These are phyloP conservation scores for Drosophila nr. perissopoda DNA, from an alignment of 2,888 invertebrate genomes.

Conservation along the genomic window DNA sequence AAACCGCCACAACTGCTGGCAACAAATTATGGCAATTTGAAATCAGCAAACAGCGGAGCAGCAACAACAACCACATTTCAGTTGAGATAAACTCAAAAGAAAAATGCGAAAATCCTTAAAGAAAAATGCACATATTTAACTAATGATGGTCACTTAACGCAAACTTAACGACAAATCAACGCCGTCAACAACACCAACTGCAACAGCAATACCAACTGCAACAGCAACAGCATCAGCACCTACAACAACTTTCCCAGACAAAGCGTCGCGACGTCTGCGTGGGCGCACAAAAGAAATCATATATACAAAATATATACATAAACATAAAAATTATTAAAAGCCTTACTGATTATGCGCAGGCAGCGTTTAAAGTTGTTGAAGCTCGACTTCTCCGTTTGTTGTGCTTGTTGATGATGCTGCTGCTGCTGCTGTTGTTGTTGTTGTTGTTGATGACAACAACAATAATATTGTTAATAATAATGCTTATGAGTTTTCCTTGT, in stretches of 20 bases:
- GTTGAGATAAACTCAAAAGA: slow-evolving; percentile 56
- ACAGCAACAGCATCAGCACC: slow-evolving; percentile 32
- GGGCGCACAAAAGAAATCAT: slow-evolving; percentile 62
- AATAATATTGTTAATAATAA: slow-evolving; percentile 82
- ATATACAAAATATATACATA: slow-evolving; percentile 68
- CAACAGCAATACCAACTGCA: slow-evolving; percentile 27
- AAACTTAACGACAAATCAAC: slow-evolving; percentile 81
- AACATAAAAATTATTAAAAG: slow-evolving; percentile 78
- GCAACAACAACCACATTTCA: slow-evolving; percentile 20
- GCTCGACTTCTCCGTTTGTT: slow-evolving; percentile 57
- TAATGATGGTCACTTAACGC: slow-evolving; percentile 79
- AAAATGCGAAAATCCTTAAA: slow-evolving; percentile 72
- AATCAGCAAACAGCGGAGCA: slow-evolving; percentile 28
- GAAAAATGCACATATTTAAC: slow-evolving; percentile 81
- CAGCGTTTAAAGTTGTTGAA: slow-evolving; percentile 39
- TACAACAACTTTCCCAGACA: slow-evolving; percentile 74
- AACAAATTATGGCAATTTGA: slow-evolving; percentile 76
- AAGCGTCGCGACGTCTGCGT: slow-evolving; percentile 52
- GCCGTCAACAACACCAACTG: slow-evolving; percentile 48
- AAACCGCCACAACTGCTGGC: slow-evolving; percentile 34
- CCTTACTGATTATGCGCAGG: slow-evolving; percentile 78
- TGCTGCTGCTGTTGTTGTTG: slow-evolving; percentile 37
- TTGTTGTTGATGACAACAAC: slow-evolving; percentile 71
- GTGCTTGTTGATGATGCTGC: slow-evolving; percentile 72
- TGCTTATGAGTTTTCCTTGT: slow-evolving; percentile 79